Evolutionary conservation across 2,113 vertebrate species (phyloP).

Genomic region (Paratilapia polleni): DNA sequence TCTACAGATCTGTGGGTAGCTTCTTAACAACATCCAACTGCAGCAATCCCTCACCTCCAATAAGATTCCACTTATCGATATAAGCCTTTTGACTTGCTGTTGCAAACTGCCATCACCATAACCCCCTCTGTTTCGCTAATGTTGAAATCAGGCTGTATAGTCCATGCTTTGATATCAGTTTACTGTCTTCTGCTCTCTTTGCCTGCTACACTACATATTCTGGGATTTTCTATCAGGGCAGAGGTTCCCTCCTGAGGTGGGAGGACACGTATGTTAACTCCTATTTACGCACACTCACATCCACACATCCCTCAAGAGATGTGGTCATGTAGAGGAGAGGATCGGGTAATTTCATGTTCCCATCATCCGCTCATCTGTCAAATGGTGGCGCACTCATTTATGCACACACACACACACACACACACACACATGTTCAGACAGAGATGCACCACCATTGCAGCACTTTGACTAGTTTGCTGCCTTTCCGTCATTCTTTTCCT

Average conservation of each 20-base stretch:
- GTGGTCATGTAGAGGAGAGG: slow-evolving; percentile 13
- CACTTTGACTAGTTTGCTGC: neutral
- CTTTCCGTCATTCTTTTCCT: neutral
- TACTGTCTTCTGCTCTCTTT: neutral
- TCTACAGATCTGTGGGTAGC: too few relatives aligned
- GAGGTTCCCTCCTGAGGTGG: neutral
- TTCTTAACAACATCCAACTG: too few relatives aligned
- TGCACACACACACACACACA: neutral
- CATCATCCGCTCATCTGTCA: slow-evolving; percentile 71
- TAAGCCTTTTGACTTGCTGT: neutral
- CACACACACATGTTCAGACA: neutral
- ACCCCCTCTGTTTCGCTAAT: neutral
- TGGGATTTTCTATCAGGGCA: neutral
- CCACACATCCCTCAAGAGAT: slow-evolving; percentile 27
- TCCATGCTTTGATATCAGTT: neutral
- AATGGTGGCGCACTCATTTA: neutral
- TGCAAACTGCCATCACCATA: slow-evolving; percentile 10
- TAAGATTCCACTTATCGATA: slow-evolving; percentile 44
- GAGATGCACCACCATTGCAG: neutral
- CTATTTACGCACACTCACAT: slow-evolving; percentile 8
- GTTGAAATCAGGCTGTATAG: neutral
- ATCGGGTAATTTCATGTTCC: slow-evolving; percentile 60
- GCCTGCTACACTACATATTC: neutral
- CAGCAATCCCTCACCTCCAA: slow-evolving; percentile 22
- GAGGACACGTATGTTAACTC: slow-evolving; percentile 39